Evolutionary conservation across 1,140 invertebrate genomes (phyloP).

Genomic region (Tetramorium simillimum): DNA sequence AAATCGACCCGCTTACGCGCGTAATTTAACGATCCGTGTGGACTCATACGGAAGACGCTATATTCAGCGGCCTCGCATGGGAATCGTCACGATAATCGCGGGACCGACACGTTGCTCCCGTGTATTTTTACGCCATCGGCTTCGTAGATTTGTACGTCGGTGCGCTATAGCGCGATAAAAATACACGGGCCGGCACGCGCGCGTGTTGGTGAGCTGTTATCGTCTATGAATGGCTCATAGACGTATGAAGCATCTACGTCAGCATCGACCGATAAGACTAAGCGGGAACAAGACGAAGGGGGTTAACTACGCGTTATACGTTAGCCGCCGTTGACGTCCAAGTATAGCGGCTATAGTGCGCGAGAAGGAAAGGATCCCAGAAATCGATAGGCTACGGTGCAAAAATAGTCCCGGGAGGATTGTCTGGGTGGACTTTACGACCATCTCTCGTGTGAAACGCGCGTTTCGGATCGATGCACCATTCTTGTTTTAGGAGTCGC

Average conservation of each 20-base stretch:
- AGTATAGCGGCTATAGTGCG: conserved; percentile 60
- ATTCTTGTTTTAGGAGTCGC: conserved; percentile 22
- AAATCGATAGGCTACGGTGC: conserved; percentile 68
- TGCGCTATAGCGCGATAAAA: conserved; percentile 51
- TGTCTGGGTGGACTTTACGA: conserved; percentile 29
- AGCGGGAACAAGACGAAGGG: conserved; percentile 34
- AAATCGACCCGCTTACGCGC: conserved; percentile 47
- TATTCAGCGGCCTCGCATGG: conserved; percentile 35
- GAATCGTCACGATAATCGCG: conserved; percentile 41
- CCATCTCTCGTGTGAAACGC: conserved; percentile 11
- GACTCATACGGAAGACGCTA: conserved; percentile 16
- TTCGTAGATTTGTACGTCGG: background rate
- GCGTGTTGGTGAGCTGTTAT: conserved; percentile 65
- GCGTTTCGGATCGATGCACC: conserved; percentile 26
- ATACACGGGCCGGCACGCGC: conserved; percentile 29
- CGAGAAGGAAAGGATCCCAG: conserved; percentile 64
- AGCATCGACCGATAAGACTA: conserved; percentile 72
- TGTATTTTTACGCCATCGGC: conserved; percentile 34
- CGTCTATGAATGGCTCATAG: conserved; percentile 73
- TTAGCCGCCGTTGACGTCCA: conserved; percentile 70
- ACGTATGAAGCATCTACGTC: conserved; percentile 68
- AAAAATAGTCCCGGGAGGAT: conserved; percentile 65
- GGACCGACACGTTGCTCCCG: conserved; percentile 20
- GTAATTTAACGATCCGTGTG: conserved; percentile 29
- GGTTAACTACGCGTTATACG: conserved; percentile 64